Conservation (phyloP, 2,797 vertebrate species). For the Acipenser transmontanus region DNA sequence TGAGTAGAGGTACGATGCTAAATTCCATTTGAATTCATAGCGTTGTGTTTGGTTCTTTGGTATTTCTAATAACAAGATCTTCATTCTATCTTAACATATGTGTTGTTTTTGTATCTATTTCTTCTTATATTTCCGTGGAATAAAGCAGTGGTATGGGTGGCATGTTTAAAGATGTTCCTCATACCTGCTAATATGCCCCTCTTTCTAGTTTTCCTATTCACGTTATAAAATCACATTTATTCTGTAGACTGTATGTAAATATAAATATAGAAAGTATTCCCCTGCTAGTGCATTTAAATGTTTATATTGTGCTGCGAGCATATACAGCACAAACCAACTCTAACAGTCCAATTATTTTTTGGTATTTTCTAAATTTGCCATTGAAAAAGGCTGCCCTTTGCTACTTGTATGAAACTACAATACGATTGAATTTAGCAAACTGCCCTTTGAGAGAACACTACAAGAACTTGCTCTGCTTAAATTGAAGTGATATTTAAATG, state of each 20-base stretch:
- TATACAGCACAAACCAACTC: background rate
- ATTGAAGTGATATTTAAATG: slow-evolving; percentile 21
- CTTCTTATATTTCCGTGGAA: too few species aligned
- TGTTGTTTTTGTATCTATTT: too few species aligned
- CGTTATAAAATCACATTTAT: too few species aligned
- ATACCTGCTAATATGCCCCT: too few species aligned
- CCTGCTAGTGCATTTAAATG: background rate
- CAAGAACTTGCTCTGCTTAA: slow-evolving; percentile 9
- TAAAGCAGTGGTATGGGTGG: too few species aligned
- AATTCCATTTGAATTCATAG: too few species aligned
- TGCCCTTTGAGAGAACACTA: slow-evolving; percentile 10
- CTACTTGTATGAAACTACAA: background rate
- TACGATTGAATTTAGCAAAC: background rate
- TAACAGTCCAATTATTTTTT: background rate
- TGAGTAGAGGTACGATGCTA: too few species aligned
- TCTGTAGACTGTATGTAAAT: slow-evolving; percentile 1
- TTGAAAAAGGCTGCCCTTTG: background rate
- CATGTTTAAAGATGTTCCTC: too few species aligned
- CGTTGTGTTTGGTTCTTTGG: too few species aligned
- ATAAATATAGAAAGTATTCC: background rate
- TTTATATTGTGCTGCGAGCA: background rate
- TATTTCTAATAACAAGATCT: too few species aligned
- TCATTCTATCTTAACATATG: too few species aligned
- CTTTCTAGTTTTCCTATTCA: too few species aligned
- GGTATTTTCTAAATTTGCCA: background rate